Conservation (phyloP, 1,140 invertebrate genomes). For the Semibalanus balanoides region DNA sequence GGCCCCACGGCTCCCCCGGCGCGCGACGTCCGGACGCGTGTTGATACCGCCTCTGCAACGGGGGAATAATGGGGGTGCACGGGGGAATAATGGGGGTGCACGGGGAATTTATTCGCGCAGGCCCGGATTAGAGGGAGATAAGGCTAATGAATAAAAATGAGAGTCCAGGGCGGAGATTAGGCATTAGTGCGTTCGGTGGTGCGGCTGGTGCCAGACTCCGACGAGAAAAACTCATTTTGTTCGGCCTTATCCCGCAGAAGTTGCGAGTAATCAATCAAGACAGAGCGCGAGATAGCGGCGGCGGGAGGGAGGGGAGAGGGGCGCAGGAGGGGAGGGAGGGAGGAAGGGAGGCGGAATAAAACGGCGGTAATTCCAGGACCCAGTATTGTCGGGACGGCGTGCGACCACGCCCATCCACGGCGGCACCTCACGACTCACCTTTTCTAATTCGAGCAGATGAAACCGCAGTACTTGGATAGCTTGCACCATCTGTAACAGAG, state of each 20-base stretch:
- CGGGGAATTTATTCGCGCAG: neutral
- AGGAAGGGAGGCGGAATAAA: too few species aligned
- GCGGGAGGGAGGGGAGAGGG: neutral
- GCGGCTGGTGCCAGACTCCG: neutral
- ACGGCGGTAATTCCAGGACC: too few species aligned
- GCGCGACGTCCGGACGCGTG: neutral
- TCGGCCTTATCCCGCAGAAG: slow-evolving; percentile 1
- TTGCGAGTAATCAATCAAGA: neutral
- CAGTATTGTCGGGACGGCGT: neutral
- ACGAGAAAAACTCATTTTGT: neutral
- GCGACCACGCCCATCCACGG: neutral
- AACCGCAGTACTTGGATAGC: slow-evolving; percentile 99
- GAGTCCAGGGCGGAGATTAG: neutral
- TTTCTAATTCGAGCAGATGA: slow-evolving; percentile 99
- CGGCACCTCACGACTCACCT: slow-evolving; percentile 58
- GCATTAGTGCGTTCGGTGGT: neutral
- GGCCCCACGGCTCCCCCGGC: too few species aligned
- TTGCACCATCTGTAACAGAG: slow-evolving; percentile 94
- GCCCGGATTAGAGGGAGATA: neutral
- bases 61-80: neutral
- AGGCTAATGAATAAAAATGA: slow-evolving; percentile 8
- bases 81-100: too few species aligned
- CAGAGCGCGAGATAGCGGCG: neutral
- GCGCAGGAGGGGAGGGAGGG: neutral
- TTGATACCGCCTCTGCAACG: neutral